phyloP scores from a whole-genome alignment of 2,113 vertebrate genomes.

The Chloropsis hardwickii region DNA sequence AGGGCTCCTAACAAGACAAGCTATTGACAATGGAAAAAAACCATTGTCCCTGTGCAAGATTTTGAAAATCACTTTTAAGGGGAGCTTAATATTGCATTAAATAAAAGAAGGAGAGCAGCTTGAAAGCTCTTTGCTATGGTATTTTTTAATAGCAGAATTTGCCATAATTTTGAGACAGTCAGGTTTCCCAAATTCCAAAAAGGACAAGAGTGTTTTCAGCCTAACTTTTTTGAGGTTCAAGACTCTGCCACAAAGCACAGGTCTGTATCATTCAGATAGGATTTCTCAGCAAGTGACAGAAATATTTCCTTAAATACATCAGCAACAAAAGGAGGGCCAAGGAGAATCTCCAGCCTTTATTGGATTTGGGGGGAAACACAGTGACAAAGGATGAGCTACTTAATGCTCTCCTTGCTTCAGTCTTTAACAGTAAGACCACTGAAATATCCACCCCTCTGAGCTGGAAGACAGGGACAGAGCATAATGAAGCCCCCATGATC shows the following conservation, averaged over 20 bases:
- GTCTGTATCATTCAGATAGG: not conserved
- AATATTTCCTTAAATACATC: not conserved
- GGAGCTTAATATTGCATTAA: not conserved
- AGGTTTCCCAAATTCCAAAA: not conserved
- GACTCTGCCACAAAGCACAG: not conserved
- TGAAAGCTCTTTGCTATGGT: not conserved
- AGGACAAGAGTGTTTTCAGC: not conserved
- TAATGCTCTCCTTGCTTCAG: not conserved
- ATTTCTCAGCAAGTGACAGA: not conserved
- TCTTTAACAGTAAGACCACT: not conserved
- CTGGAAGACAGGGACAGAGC: not conserved
- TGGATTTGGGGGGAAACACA: not conserved
- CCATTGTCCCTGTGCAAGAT: not conserved
- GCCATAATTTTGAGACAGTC: not conserved
- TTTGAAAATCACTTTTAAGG: not conserved
- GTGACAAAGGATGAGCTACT: not conserved
- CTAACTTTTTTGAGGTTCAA: not conserved
- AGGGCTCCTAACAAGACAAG: not conserved
- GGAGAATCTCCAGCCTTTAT: not conserved
- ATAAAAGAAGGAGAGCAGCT: not conserved
- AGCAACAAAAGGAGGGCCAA: not conserved
- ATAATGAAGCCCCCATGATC: not conserved
- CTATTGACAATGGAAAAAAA: not conserved
- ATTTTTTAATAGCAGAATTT: not conserved
- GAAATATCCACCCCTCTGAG: not conserved